These are phyloP conservation scores for Epinotia bilunana DNA, from an alignment of 2,888 invertebrate species.

Conservation along the genomic window DNA sequence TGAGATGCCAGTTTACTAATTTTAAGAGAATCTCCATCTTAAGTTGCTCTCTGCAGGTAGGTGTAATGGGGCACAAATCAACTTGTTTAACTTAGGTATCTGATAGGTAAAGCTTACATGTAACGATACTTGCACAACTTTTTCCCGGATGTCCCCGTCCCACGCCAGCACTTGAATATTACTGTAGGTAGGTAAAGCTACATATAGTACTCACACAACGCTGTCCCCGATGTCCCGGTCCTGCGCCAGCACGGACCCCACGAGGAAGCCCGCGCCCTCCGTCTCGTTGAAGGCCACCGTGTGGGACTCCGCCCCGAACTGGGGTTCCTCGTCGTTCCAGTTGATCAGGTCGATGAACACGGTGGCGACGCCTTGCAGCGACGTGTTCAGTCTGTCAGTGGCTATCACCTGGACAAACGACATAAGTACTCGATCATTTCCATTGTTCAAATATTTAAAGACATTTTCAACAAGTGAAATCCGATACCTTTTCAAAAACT, in stretches of 20 bases:
- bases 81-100: not conserved
- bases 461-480: too few species aligned
- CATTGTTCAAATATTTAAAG: not conserved
- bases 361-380: constrained; percentile 64
- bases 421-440: not conserved
- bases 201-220: constrained; percentile 79
- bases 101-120: too few species aligned
- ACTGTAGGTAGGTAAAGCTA: not conserved
- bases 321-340: constrained; percentile 89
- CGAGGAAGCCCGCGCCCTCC: constrained; percentile 70
- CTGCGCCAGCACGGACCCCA: constrained; percentile 83
- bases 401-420: constrained; percentile 64
- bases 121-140: too few species aligned
- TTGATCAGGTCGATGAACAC: constrained; percentile 84
- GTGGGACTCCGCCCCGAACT: constrained; percentile 75
- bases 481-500: too few species aligned
- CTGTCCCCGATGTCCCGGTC: constrained; percentile 86
- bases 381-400: constrained; percentile 63
- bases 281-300: constrained; percentile 83
- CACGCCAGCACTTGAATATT: too few species aligned
- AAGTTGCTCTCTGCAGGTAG: too few species aligned
- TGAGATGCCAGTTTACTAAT: too few species aligned
- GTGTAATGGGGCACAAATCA: not conserved
- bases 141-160: too few species aligned
- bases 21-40: too few species aligned